A percentile compares a stretch with the other conserved stretches of the same genome.
Evolutionary conservation across 2,113 vertebrate species (phyloP).

Genomic region (Tamias sibiricus): DNA sequence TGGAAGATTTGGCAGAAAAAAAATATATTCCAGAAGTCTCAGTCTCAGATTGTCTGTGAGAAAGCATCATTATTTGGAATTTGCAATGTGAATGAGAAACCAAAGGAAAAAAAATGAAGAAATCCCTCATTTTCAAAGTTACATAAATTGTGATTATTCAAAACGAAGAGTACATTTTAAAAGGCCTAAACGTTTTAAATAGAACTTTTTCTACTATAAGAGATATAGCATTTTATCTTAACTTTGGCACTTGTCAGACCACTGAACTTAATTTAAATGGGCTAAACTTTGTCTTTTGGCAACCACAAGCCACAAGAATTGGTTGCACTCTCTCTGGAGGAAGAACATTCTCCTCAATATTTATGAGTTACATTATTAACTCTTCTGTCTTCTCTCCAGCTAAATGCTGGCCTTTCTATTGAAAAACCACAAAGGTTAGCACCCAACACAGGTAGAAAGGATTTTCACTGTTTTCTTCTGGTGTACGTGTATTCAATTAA

Average conservation of each 20-base stretch:
- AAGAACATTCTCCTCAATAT: conserved; percentile 61
- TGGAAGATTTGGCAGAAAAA: conserved; percentile 39
- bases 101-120: not conserved
- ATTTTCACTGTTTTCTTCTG: not conserved
- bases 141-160: not conserved
- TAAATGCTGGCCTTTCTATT: not conserved
- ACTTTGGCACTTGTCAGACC: conserved; percentile 51
- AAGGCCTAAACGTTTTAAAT: conserved; percentile 50
- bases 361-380: conserved; percentile 50
- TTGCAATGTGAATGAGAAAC: not conserved
- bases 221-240: conserved; percentile 21
- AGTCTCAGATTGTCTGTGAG: conserved; percentile 12
- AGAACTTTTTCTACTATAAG: conserved; percentile 3
- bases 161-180: conserved; percentile 43
- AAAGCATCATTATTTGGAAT: conserved; percentile 36
- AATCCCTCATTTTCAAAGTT: not conserved
- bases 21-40: conserved; percentile 22
- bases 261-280: conserved; percentile 62
- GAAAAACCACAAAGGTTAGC: conserved; percentile 27
- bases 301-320: not conserved
- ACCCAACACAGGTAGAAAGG: not conserved
- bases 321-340: not conserved
- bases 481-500: not conserved
- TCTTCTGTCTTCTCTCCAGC: not conserved
- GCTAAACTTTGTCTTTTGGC: conserved; percentile 38